Percentiles rank a stretch among this genome's conserved stretches.
phyloP scores from a whole-genome alignment of 2,888 invertebrate species.

The Rotaria macrura region DNA sequence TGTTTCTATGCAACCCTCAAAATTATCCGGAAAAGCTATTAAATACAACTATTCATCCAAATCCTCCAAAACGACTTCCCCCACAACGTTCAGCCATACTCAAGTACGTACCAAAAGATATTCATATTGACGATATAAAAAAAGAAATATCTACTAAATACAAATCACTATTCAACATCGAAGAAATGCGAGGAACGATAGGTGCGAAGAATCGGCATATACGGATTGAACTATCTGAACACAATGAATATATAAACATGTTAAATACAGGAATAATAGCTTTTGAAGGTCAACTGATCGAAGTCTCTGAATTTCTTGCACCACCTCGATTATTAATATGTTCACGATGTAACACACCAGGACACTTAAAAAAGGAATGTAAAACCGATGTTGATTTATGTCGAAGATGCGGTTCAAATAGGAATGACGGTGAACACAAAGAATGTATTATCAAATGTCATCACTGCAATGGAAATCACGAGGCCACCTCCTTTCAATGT shows the following conservation, averaged over 20 bases:
- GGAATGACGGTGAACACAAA: not conserved
- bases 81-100: not conserved
- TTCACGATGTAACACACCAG: not conserved
- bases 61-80: not conserved
- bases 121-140: not conserved
- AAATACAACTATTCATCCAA: not conserved
- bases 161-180: not conserved
- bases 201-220: not conserved
- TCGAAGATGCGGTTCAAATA: not conserved
- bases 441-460: not conserved
- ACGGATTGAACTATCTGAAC: not conserved
- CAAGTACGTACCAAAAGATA: not conserved
- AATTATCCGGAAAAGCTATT: not conserved
- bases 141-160: not conserved
- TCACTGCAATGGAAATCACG: not conserved
- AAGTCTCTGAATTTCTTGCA: not conserved
- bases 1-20: not conserved
- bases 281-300: not conserved
- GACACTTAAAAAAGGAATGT: not conserved
- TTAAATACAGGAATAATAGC: not conserved
- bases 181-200: not conserved
- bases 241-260: not conserved
- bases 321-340: not conserved
- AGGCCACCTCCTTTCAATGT: not conserved
- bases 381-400: not conserved